phyloP scores from a whole-genome alignment of 2,797 vertebrate species.

The Dromococcyx pavoninus region DNA sequence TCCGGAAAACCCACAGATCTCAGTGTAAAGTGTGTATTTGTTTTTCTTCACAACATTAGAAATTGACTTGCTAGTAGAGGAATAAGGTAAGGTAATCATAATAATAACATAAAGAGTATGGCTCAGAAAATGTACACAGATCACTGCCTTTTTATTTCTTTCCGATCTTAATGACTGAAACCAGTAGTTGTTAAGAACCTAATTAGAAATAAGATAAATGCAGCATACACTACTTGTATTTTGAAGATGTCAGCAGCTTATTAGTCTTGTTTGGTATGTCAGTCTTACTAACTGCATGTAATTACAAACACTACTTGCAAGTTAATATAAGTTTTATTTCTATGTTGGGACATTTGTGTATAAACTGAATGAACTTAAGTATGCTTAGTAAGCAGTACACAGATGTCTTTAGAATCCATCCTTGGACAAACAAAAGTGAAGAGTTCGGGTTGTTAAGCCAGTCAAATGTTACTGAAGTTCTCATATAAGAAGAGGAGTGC shows the following conservation, averaged over 20 bases:
- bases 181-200: not conserved
- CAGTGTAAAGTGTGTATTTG: slow-evolving; percentile 7
- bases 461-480: not conserved
- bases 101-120: not conserved
- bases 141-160: slow-evolving; percentile 19
- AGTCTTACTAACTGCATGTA: not conserved
- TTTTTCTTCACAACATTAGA: slow-evolving; percentile 31
- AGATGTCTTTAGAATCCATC: not conserved
- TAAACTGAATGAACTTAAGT: not conserved
- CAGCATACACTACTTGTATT: not conserved
- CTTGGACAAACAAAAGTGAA: not conserved
- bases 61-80: slow-evolving; percentile 22
- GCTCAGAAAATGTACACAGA: slow-evolving; percentile 2
- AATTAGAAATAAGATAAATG: not conserved
- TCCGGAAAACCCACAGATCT: slow-evolving; percentile 4
- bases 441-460: not conserved
- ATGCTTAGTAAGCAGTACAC: not conserved
- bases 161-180: not conserved
- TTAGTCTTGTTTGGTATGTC: not conserved
- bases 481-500: not conserved
- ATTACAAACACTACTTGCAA: not conserved
- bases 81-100: not conserved
- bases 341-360: not conserved
- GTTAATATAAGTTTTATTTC: not conserved
- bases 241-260: not conserved